phyloP scores from a whole-genome alignment of 2,888 invertebrate species.

The Agrochola lychnidis region DNA sequence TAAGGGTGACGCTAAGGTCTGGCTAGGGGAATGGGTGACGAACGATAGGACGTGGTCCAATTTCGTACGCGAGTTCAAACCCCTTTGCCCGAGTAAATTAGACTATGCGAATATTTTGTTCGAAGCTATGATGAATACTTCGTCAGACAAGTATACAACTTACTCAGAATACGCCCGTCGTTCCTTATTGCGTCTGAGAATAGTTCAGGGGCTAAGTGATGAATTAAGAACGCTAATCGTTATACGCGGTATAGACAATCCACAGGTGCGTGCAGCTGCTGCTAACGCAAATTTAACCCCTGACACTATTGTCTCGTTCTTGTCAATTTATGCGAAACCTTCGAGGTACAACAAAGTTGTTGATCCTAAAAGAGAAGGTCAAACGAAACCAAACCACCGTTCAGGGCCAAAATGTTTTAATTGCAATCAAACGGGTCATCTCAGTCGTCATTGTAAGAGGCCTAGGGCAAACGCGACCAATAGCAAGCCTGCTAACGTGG shows the following conservation, averaged over 20 bases:
- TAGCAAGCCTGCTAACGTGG: conserved; percentile 8
- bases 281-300: conserved; percentile 57
- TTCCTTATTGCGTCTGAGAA: conserved; percentile 59
- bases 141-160: conserved; percentile 57
- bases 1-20: conserved; percentile 43
- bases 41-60: conserved; percentile 55
- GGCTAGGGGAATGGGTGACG: conserved; percentile 64
- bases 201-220: conserved; percentile 61
- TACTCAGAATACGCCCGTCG: conserved; percentile 69
- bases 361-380: neutral
- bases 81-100: conserved; percentile 32
- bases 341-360: neutral
- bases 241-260: conserved; percentile 16
- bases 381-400: neutral
- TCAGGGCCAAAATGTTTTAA: neutral
- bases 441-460: neutral
- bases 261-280: conserved; percentile 32
- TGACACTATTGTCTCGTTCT: conserved; percentile 58
- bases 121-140: conserved; percentile 21
- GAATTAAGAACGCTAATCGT: conserved; percentile 52
- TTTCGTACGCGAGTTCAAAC: conserved; percentile 34
- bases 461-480: neutral
- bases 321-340: conserved; percentile 38
- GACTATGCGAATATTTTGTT: conserved; percentile 41
- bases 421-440: neutral